Evolutionary conservation across 2,113 vertebrate species (phyloP).

Genomic region (Mixornis gularis): DNA sequence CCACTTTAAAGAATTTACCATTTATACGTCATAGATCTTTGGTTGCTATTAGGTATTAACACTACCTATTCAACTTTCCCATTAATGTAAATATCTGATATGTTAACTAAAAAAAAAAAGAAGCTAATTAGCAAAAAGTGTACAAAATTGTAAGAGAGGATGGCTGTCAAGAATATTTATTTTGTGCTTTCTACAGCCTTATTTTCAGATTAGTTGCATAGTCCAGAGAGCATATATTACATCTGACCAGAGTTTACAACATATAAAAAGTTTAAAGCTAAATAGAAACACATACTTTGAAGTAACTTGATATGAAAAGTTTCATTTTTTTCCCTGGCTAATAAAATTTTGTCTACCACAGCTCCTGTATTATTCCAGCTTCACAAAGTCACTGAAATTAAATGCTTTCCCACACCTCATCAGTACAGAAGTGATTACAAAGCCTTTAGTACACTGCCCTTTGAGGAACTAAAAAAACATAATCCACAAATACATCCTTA

Average conservation of each 20-base stretch:
- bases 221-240: not conserved
- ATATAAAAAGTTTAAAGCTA: not conserved
- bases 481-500: slow-evolving; percentile 29
- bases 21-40: not conserved
- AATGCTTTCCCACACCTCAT: slow-evolving; percentile 32
- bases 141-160: not conserved
- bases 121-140: not conserved
- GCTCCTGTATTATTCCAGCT: not conserved
- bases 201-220: slow-evolving; percentile 11
- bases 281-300: not conserved
- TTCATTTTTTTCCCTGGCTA: not conserved
- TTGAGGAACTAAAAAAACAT: slow-evolving; percentile 12
- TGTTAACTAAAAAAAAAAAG: not conserved
- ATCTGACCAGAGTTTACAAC: not conserved
- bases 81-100: not conserved
- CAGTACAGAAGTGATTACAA: slow-evolving; percentile 28
- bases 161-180: not conserved
- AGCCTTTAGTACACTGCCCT: slow-evolving; percentile 10
- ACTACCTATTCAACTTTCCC: not conserved
- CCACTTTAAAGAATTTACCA: not conserved
- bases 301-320: not conserved
- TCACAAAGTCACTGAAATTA: not conserved
- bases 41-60: not conserved
- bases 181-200: not conserved
- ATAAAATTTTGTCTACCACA: slow-evolving; percentile 4